Conservation (phyloP, 2,113 vertebrate genomes). For the Ptychochromis oligacanthus region DNA sequence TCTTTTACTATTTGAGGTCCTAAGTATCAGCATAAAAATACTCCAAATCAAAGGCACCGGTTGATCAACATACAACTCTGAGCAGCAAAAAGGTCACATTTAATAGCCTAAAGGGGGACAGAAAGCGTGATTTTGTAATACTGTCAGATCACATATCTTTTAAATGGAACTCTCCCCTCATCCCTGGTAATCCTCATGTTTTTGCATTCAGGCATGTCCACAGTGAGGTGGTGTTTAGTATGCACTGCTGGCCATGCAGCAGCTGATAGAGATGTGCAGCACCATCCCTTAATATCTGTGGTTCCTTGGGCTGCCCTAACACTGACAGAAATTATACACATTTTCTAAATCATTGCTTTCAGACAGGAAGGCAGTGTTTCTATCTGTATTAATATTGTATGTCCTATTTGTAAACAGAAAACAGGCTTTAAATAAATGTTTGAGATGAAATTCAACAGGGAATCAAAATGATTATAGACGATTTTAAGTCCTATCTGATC, state of each 20-base stretch:
- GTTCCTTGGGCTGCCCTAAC: constrained; percentile 28
- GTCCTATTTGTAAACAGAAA: not conserved
- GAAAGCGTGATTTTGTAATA: constrained; percentile 43
- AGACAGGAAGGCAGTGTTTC: not conserved
- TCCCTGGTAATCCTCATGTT: constrained; percentile 62
- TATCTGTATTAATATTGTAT: not conserved
- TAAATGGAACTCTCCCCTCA: constrained; percentile 49
- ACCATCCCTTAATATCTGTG: constrained; percentile 44
- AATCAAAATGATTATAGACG: not conserved
- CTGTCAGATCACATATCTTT: constrained; percentile 44
- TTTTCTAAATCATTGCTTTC: constrained; percentile 18
- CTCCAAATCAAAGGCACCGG: constrained; percentile 3
- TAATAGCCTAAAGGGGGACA: constrained; percentile 19
- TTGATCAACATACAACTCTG: constrained; percentile 20
- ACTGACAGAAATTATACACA: constrained; percentile 22
- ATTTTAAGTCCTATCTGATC: not conserved
- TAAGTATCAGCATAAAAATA: constrained; percentile 1
- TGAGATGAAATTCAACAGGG: not conserved
- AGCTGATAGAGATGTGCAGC: constrained; percentile 61
- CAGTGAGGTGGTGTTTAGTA: constrained; percentile 63
- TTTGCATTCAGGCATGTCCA: constrained; percentile 53
- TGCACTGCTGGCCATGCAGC: constrained; percentile 62
- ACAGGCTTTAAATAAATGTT: not conserved
- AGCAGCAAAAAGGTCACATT: constrained; percentile 39
- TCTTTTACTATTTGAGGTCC: constrained; percentile 10